phyloP scores from a whole-genome alignment of 2,113 vertebrate species.

The Ctenomys sociabilis region DNA sequence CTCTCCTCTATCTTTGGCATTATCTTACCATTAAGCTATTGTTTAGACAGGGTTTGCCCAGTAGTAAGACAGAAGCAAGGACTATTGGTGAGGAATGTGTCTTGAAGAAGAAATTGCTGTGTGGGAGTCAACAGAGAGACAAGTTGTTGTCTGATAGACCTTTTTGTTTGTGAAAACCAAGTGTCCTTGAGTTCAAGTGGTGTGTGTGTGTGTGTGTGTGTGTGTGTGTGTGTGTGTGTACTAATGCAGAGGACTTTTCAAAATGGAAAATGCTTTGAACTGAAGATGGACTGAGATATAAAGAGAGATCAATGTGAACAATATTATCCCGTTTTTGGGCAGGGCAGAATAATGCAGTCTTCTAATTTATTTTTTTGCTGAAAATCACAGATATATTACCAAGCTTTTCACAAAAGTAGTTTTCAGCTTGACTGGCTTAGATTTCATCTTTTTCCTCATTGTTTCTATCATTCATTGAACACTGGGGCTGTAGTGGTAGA shows the following conservation, averaged over 20 bases:
- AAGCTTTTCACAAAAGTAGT: neutral
- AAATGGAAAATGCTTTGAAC: neutral
- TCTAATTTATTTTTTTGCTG: neutral
- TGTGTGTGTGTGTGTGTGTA: neutral
- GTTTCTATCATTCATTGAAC: neutral
- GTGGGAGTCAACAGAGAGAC: neutral
- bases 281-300: neutral
- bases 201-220: neutral
- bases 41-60: neutral
- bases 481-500: neutral
- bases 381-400: neutral
- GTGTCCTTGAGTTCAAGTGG: slow-evolving; percentile 20
- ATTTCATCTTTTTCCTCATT: neutral
- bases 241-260: neutral
- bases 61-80: neutral
- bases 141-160: neutral
- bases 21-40: neutral
- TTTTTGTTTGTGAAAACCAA: neutral
- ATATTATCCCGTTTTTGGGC: neutral
- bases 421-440: neutral
- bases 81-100: neutral
- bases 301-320: neutral
- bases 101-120: neutral
- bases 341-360: neutral
- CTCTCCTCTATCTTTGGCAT: neutral